Percentiles rank a stretch among this genome's conserved stretches.
phyloP scores from a whole-genome alignment of 2,797 vertebrate species.

The Balearica regulorum region DNA sequence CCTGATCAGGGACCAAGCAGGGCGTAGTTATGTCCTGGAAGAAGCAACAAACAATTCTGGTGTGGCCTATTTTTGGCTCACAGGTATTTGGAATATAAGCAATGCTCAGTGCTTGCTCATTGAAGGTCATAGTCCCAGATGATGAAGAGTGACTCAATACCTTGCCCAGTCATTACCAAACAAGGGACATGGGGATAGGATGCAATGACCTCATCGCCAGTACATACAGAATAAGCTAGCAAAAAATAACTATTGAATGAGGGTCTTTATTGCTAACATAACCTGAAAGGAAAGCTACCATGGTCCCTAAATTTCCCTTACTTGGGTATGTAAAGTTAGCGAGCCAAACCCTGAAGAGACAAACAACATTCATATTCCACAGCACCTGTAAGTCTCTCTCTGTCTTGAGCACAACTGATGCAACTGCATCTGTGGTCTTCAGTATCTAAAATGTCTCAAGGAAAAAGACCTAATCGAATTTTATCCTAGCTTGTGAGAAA shows the following conservation, averaged over 20 bases:
- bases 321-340: not conserved
- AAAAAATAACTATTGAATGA: not conserved
- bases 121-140: not conserved
- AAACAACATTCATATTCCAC: not conserved
- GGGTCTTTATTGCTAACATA: not conserved
- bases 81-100: constrained; percentile 29
- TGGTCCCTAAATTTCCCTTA: not conserved
- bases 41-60: constrained; percentile 72
- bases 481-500: not conserved
- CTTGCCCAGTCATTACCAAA: not conserved
- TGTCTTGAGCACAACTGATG: not conserved
- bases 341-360: not conserved
- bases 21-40: constrained; percentile 71
- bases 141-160: not conserved
- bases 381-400: not conserved
- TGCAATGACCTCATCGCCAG: not conserved
- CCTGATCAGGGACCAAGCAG: constrained; percentile 65
- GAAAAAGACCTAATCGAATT: not conserved
- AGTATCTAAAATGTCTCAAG: not conserved
- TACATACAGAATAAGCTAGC: not conserved
- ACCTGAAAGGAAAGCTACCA: not conserved
- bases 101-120: not conserved
- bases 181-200: not conserved
- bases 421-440: not conserved
- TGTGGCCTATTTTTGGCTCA: constrained; percentile 51